A percentile compares a stretch with the other conserved stretches of the same genome.
phyloP scores from a whole-genome alignment of 2,888 invertebrate species.

The Coelinius sp. region DNA sequence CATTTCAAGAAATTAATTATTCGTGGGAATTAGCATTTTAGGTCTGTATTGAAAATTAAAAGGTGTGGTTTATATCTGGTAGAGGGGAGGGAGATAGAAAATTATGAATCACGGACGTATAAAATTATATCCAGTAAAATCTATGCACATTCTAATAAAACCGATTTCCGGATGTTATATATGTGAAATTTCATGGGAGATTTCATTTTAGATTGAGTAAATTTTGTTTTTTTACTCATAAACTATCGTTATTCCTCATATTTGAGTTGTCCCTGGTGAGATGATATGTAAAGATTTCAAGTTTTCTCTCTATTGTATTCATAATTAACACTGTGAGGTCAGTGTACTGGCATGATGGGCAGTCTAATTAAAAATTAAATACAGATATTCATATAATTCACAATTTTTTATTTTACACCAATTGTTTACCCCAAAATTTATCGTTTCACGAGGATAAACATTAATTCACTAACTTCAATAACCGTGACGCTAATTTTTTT shows the following conservation, averaged over 20 bases:
- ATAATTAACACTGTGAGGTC: no score
- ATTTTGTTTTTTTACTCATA: background rate
- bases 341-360: no score
- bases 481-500: constrained; percentile 16
- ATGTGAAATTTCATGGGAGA: background rate
- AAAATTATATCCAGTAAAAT: constrained; percentile 20
- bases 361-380: no score
- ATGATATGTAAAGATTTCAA: no score
- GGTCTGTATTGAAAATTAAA: background rate
- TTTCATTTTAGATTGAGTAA: background rate
- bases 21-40: constrained; percentile 8
- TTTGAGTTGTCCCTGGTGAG: no score
- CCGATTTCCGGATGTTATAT: constrained; percentile 4
- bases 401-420: no score
- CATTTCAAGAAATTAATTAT: constrained; percentile 3
- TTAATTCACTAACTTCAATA: constrained; percentile 17
- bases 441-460: constrained; percentile 3
- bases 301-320: background rate
- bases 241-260: background rate
- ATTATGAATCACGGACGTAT: constrained; percentile 26
- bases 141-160: constrained; percentile 18
- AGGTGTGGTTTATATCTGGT: constrained; percentile 15
- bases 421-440: no score
- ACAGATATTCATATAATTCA: background rate
- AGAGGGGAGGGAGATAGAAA: background rate